Conservation (phyloP, 2,888 invertebrate species). For the Diarsia rubi region DNA sequence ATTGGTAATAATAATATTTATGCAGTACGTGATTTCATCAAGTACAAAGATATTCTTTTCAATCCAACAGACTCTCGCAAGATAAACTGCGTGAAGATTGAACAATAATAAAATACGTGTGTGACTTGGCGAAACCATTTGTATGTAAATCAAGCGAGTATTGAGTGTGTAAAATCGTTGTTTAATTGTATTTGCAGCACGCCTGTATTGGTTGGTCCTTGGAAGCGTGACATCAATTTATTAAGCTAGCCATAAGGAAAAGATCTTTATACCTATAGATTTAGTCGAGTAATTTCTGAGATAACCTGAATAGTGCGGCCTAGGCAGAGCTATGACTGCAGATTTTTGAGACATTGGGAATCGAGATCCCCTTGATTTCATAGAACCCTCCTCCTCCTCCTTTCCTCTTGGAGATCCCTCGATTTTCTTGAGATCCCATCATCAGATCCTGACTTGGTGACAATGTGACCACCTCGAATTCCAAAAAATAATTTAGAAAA, state of each 20-base stretch:
- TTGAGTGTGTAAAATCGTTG: constrained; percentile 58
- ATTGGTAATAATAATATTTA: constrained; percentile 12
- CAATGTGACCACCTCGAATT: too few relatives aligned
- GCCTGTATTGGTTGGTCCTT: constrained; percentile 55
- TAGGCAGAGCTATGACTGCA: not conserved
- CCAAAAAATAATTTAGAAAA: too few relatives aligned
- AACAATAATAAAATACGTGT: constrained; percentile 47
- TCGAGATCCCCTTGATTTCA: too few relatives aligned
- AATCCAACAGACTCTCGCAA: constrained; percentile 30
- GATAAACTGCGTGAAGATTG: constrained; percentile 43
- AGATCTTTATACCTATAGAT: constrained; percentile 25
- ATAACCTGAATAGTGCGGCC: constrained; percentile 29
- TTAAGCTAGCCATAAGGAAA: constrained; percentile 51
- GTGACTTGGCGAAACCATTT: constrained; percentile 52
- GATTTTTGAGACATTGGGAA: not conserved
- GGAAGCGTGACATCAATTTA: constrained; percentile 61
- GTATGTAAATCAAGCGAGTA: constrained; percentile 61
- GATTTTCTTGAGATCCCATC: too few relatives aligned
- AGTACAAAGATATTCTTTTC: constrained; percentile 4
- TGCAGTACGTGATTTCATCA: constrained; percentile 24
- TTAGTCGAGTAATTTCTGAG: constrained; percentile 6
- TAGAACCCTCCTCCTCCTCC: too few relatives aligned
- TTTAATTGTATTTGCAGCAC: constrained; percentile 58
- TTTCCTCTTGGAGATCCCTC: too few relatives aligned
- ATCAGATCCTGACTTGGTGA: too few relatives aligned